Evolutionary conservation across 1,140 invertebrate species (phyloP).

Genomic region (Maniola jurtina): DNA sequence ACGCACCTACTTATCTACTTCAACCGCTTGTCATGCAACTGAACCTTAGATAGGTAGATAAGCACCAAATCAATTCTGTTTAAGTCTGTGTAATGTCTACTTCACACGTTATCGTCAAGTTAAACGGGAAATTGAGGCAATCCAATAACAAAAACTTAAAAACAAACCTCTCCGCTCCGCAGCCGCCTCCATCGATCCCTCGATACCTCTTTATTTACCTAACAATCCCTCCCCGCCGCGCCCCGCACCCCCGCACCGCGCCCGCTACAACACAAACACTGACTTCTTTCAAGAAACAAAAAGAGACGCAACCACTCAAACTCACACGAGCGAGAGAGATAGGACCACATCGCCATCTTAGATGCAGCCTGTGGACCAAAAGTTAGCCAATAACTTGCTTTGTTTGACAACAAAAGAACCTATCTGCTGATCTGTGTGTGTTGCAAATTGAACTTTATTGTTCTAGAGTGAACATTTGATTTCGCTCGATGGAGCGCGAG

Average conservation of each 20-base stretch:
- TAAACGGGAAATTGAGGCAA: neutral
- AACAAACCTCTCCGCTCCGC: neutral
- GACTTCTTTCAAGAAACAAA: conserved; percentile 67
- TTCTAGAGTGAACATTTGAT: conserved; percentile 33
- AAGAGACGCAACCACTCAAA: conserved; percentile 39
- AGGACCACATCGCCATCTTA: conserved; percentile 64
- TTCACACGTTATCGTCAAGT: neutral
- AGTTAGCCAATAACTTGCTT: conserved; percentile 68
- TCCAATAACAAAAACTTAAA: neutral
- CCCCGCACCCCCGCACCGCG: conserved; percentile 24
- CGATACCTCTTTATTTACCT: conserved; percentile 64
- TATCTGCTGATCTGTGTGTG: conserved; percentile 33
- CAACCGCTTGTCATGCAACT: too few species aligned
- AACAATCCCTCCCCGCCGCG: conserved; percentile 44
- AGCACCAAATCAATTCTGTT: too few species aligned
- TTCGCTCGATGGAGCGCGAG: conserved; percentile 32
- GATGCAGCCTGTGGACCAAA: conserved; percentile 71
- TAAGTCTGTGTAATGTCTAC: too few species aligned
- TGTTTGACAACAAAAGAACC: conserved; percentile 42
- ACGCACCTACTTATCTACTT: too few species aligned
- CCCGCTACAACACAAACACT: conserved; percentile 55
- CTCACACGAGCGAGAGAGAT: conserved; percentile 37
- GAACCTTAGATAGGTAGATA: too few species aligned
- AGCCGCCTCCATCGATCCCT: conserved; percentile 42
- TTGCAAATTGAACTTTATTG: conserved; percentile 46